Percentiles rank a stretch among this genome's conserved stretches.
These are phyloP conservation scores for Metalampra italica DNA, from an alignment of 2,888 invertebrate species.

Conservation along the genomic window DNA sequence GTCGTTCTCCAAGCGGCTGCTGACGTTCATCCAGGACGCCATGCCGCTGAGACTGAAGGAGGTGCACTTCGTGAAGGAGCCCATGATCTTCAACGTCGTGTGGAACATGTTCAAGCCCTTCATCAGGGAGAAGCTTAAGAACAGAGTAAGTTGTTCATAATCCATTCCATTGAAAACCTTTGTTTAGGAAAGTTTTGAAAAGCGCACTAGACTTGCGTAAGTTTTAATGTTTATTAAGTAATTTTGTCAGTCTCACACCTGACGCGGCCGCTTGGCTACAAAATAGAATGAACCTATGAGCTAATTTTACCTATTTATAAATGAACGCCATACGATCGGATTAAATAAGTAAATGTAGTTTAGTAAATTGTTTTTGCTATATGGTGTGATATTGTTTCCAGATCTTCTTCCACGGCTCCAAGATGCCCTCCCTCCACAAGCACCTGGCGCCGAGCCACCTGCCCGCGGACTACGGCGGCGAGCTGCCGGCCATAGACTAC, in stretches of 20 bases:
- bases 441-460: constrained; percentile 82
- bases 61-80: constrained; percentile 91
- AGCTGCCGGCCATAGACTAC: constrained; percentile 86
- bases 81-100: constrained; percentile 89
- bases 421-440: constrained; percentile 88
- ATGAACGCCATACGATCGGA: no score
- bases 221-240: no score
- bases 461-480: constrained; percentile 88
- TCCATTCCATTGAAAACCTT: background rate
- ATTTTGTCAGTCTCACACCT: no score
- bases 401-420: constrained; percentile 90
- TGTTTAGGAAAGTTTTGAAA: no score
- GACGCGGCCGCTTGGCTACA: no score
- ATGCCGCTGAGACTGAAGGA: constrained; percentile 91
- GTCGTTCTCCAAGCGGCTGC: constrained; percentile 85
- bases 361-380: no score
- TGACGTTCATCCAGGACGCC: constrained; percentile 91
- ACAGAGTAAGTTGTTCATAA: constrained; percentile 79
- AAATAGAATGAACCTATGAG: no score
- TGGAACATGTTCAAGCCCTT: constrained; percentile 92
- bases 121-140: constrained; percentile 86
- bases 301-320: no score
- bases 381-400: constrained; percentile 45
- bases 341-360: no score
- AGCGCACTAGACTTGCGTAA: no score